Conservation (phyloP, 2,888 invertebrate species). For the Acholoe squamosa region DNA sequence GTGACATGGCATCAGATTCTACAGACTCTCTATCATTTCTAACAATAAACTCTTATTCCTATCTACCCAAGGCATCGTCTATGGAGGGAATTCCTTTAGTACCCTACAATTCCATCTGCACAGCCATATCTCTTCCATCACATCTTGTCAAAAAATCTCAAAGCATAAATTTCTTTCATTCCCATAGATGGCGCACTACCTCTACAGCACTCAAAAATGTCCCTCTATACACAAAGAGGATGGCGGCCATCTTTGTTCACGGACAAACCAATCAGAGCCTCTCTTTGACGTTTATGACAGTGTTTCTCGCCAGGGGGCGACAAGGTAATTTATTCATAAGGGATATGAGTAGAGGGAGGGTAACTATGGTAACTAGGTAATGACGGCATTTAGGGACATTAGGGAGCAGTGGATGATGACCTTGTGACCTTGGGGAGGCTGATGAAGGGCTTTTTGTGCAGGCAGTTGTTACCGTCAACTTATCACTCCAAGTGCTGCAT, state of each 20-base stretch:
- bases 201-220: background rate
- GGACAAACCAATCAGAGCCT: constrained; percentile 42
- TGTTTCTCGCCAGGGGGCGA: constrained; percentile 34
- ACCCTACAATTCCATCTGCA: background rate
- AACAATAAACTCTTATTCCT: background rate
- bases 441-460: background rate
- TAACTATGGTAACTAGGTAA: constrained; percentile 38
- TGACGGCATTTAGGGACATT: constrained; percentile 16
- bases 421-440: constrained; percentile 20
- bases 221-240: background rate
- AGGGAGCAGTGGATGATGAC: constrained; percentile 35
- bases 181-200: background rate
- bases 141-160: background rate
- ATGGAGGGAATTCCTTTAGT: too few relatives aligned
- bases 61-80: background rate
- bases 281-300: constrained; percentile 42
- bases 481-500: too few relatives aligned
- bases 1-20: background rate
- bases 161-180: background rate
- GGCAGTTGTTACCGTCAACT: constrained; percentile 22
- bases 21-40: background rate
- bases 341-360: background rate
- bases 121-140: background rate
- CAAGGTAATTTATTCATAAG: constrained; percentile 38
- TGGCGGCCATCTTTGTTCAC: background rate